A percentile compares a stretch with the other conserved stretches of the same genome.
Evolutionary conservation across 37 sponge, comb jelly and placozoan species (phyloP).

Genomic region (Dysidea cf. avara): DNA sequence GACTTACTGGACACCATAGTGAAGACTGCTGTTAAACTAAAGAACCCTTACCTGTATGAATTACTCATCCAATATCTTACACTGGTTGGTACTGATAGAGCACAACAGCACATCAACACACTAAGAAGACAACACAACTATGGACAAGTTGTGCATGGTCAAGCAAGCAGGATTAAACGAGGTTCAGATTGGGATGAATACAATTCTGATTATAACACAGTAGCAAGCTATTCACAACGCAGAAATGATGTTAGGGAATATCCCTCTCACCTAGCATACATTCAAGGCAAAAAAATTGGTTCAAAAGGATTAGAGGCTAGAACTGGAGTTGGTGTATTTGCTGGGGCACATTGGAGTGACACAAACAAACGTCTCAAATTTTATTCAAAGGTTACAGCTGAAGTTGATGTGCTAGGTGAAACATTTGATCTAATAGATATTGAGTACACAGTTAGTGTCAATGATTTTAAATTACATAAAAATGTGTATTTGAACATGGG

Average conservation of each 20-base stretch:
- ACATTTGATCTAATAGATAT: no score
- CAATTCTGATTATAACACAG: slow-evolving; percentile 36
- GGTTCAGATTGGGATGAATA: slow-evolving; percentile 32
- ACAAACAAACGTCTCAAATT: no score
- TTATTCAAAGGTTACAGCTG: no score
- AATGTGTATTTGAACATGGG: no score
- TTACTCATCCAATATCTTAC: slow-evolving; percentile 17
- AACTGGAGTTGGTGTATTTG: slow-evolving; percentile 47
- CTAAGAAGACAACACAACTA: not conserved
- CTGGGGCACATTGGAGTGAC: slow-evolving; percentile 15
- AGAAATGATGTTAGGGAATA: slow-evolving; percentile 32
- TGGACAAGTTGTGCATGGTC: not conserved
- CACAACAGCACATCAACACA: not conserved
- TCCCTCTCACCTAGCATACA: slow-evolving; percentile 49
- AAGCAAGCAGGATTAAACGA: not conserved
- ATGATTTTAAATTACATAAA: no score
- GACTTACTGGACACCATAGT: not conserved
- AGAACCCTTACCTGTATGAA: slow-evolving; percentile 23
- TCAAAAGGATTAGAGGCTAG: slow-evolving; percentile 21
- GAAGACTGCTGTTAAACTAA: not conserved
- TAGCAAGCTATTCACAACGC: slow-evolving; percentile 23
- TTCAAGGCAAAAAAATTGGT: slow-evolving; percentile 60
- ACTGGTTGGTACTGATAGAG: slow-evolving; percentile 12
- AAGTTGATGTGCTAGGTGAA: no score
- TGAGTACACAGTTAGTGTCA: no score